Conservation (phyloP, 2,113 vertebrate genomes). For the Megalops atlanticus region DNA sequence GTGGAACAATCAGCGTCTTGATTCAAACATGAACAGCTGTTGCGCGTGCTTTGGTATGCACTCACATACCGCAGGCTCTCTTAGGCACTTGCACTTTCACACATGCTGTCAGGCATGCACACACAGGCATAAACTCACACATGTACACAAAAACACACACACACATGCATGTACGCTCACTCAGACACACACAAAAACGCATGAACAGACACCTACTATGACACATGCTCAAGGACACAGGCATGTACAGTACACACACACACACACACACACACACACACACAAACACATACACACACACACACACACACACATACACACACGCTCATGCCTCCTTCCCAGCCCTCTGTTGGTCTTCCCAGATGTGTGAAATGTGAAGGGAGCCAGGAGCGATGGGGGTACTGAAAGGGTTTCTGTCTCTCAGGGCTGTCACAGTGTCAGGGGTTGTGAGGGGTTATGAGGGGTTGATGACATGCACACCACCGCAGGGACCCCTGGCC, state of each 20-base stretch:
- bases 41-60: slow-evolving; percentile 27
- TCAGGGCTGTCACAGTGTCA: slow-evolving; percentile 34
- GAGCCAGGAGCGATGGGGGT: not conserved
- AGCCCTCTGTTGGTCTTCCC: not conserved
- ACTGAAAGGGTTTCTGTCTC: not conserved
- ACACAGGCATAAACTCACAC: too few relatives aligned
- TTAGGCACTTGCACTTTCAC: not conserved
- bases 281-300: slow-evolving; percentile 11
- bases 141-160: not conserved
- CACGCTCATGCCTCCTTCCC: not conserved
- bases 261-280: not conserved
- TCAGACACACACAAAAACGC: not conserved
- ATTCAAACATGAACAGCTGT: slow-evolving; percentile 42
- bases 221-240: slow-evolving; percentile 6
- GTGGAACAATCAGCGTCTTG: slow-evolving; percentile 36
- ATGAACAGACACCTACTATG: slow-evolving; percentile 12
- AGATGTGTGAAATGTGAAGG: not conserved
- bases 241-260: not conserved
- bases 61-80: slow-evolving; percentile 24
- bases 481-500: not conserved
- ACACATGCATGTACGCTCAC: not conserved
- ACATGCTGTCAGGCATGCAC: not conserved
- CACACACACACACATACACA: not conserved
- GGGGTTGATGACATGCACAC: not conserved
- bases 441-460: slow-evolving; percentile 23